Base-by-base conservation (phyloP, 2,888 invertebrate species). In the Morpho deidamia region DNA sequence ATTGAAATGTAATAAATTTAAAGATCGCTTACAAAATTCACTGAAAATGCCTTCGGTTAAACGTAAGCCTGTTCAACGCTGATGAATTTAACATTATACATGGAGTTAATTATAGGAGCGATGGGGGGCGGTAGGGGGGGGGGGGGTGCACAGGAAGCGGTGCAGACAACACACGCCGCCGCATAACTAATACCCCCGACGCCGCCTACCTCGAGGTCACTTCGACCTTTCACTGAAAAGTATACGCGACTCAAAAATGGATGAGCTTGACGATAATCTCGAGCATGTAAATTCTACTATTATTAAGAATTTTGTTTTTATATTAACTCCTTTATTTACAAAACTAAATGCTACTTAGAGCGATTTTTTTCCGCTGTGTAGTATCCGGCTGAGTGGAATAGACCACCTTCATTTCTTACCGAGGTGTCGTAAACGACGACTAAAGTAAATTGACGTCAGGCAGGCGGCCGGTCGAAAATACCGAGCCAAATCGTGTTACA, bases 101-200 rank as follows among this genome's bases (percentile, higher is more conserved):
- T 51, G 61, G 58, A 53, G 54, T 66, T 65, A 67, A 65, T 65
- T 63, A 67, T 60, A 59, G 62, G 55, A 55, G 55, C 33, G 50
- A 42, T 51, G 47, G 44, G 12, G 55, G 53, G 40, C 56, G 35
- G 32, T 42, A 52, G 61, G 62, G 43, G 62, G 53, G 64, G 56
- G 58, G 48, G 65, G 68, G 61, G 65, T 55, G 66, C 67, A 72
- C 79, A 76, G 81, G 81, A 81, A 81, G 71, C 74, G 67, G 63
- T 62, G 73, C 78, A 81, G 81, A 81, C 80, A 72, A 74, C 74
- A 66, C 64, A 63, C 70, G 72, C 71, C 70, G 72, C 66, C 76
- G 80, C 77, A 78, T 78, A 71, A 66, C 71, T 78, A 78, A 78
- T 79, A 72, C 65, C 56, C 63, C 65, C 62, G 72, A 72, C 74